Evolutionary conservation across 1,140 invertebrate species (phyloP).

Genomic region (Penaeus indicus): DNA sequence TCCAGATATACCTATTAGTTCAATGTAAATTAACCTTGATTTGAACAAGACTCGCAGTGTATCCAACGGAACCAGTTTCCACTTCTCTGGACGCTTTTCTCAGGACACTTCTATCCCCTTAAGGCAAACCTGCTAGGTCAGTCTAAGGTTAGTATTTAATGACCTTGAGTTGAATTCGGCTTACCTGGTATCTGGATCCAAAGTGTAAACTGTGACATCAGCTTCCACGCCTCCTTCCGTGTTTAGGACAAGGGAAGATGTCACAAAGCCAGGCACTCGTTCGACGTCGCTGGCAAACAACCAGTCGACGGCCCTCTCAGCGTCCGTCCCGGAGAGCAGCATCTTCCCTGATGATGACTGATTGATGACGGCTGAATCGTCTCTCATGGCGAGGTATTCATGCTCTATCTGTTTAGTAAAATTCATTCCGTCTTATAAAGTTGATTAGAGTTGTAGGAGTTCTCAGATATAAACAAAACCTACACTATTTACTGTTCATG

Average conservation of each 20-base stretch:
- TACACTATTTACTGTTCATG: background rate
- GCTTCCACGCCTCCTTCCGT: background rate
- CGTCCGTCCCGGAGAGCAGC: background rate
- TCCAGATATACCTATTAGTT: too few species aligned
- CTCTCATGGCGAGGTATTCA: background rate
- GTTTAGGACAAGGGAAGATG: background rate
- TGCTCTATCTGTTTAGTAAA: background rate
- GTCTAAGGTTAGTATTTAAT: background rate
- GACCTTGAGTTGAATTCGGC: background rate
- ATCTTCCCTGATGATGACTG: constrained; percentile 14
- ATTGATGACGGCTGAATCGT: background rate
- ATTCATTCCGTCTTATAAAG: background rate
- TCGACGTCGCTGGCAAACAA: background rate
- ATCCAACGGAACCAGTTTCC: too few species aligned
- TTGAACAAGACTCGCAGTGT: too few species aligned
- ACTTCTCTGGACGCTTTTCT: too few species aligned
- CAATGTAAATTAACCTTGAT: too few species aligned
- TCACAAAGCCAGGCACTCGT: background rate
- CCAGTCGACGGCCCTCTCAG: background rate
- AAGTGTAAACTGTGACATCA: background rate
- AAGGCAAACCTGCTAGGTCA: background rate
- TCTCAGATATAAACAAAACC: background rate
- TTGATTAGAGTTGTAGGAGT: background rate
- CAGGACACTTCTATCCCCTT: too few species aligned
- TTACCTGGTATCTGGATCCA: background rate